Evolutionary conservation across 2,113 vertebrate genomes (phyloP).

Genomic region (Orcinus orca): DNA sequence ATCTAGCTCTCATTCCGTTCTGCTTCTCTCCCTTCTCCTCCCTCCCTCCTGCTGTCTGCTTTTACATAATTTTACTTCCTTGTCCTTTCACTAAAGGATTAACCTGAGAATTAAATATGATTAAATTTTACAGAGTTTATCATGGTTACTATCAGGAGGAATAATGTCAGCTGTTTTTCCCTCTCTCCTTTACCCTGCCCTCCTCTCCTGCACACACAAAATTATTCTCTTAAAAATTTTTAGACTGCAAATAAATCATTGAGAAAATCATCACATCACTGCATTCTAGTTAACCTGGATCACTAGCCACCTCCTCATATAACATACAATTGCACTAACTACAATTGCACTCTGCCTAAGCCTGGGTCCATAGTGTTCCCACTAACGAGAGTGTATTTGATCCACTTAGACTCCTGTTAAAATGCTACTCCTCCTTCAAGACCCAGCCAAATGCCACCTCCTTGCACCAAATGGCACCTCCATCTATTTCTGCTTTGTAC

Average conservation of each 20-base stretch:
- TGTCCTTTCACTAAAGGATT: slow-evolving; percentile 14
- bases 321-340: not conserved
- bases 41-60: not conserved
- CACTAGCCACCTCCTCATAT: not conserved
- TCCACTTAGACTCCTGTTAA: not conserved
- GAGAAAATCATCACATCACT: not conserved
- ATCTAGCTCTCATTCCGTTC: not conserved
- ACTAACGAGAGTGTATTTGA: not conserved
- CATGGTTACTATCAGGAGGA: not conserved
- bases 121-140: not conserved
- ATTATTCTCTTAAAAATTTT: not conserved
- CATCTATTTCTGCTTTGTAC: not conserved
- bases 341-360: not conserved
- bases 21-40: not conserved
- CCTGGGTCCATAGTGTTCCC: not conserved
- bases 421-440: not conserved
- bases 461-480: not conserved
- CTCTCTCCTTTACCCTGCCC: not conserved
- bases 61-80: not conserved
- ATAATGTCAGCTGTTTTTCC: not conserved
- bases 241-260: not conserved
- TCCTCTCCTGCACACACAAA: not conserved
- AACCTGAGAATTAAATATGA: slow-evolving; percentile 18
- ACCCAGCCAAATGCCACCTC: not conserved
- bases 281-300: not conserved